Evolutionary conservation across 2,113 vertebrate genomes (phyloP).

Genomic region (Ciconia maguari): DNA sequence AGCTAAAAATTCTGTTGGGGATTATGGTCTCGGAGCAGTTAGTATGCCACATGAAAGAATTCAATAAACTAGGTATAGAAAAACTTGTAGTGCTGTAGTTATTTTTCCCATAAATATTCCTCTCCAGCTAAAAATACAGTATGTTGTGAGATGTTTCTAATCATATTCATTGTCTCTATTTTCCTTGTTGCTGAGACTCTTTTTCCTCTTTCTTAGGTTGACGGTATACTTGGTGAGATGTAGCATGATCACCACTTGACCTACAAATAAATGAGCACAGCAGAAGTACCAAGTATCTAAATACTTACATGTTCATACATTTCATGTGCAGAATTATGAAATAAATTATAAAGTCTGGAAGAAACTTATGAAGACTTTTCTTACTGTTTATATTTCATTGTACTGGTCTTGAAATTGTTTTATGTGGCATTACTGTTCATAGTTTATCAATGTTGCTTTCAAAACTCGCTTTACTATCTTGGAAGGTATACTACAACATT

Average conservation of each 20-base stretch:
- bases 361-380: background rate
- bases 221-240: background rate
- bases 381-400: background rate
- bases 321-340: conserved; percentile 27
- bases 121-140: background rate
- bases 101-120: background rate
- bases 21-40: background rate
- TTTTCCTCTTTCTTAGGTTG: conserved; percentile 2
- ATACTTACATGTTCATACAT: background rate
- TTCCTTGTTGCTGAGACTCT: background rate
- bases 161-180: background rate
- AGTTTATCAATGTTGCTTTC: background rate
- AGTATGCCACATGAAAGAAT: background rate
- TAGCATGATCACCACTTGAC: background rate
- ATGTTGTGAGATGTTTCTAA: background rate
- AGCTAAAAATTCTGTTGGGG: background rate
- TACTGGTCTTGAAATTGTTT: background rate
- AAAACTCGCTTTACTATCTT: background rate
- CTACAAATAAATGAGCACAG: background rate
- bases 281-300: background rate
- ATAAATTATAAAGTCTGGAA: conserved; percentile 28
- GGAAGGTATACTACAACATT: background rate
- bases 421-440: background rate
- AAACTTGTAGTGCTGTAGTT: background rate
- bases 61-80: background rate